Base-by-base conservation (phyloP, 2,888 invertebrate species). In the Drosophila macrospina region DNA sequence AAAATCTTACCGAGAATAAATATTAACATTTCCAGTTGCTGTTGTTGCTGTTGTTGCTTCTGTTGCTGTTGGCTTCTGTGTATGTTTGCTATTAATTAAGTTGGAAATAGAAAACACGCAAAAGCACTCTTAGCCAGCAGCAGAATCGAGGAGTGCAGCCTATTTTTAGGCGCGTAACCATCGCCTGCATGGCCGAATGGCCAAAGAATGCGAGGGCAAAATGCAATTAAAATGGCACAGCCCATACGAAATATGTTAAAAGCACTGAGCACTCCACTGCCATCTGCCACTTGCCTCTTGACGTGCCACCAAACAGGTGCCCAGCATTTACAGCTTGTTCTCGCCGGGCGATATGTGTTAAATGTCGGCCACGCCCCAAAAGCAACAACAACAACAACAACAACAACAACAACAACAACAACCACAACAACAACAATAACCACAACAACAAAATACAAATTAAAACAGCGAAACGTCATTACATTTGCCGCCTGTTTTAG, bases 11-110 rank as follows among this genome's bases (percentile, higher is more conserved):
- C 24, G 24, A 54, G 54, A 54, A 54, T 78, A 78, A 78, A 78
- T 69, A 75, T 78, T 55, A 78, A 52, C 54, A 63, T 76, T 66
- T 71, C 56, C 60, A 54, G 34, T 37, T 36, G 47, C 11, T 20
- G 30, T 3, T 51, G 26, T n/a, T 30, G 56, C n/a, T 50, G 44
- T 3, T 51, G 26, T n/a, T 30, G 56, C n/a, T 50, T 39, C 32
- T 41, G 16, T 47, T 63, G 52, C 37, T 42, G 44, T 62, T 39
- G 44, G 47, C 44, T 60, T 57, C 51, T 47, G 56, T 78, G 57
- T n/a, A n/a, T 85, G 80, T 82, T 88, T 88, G 88, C 88, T 70
- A 84, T 88, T 83, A 88, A 83, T 88, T 83, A 86, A 83, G 83
- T 86, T 86, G 88, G 57, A 88, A 87, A 83, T 79, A 73, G 86